Evolutionary conservation across 2,888 invertebrate species (phyloP).

Genomic region (Amblyteles armatorius): DNA sequence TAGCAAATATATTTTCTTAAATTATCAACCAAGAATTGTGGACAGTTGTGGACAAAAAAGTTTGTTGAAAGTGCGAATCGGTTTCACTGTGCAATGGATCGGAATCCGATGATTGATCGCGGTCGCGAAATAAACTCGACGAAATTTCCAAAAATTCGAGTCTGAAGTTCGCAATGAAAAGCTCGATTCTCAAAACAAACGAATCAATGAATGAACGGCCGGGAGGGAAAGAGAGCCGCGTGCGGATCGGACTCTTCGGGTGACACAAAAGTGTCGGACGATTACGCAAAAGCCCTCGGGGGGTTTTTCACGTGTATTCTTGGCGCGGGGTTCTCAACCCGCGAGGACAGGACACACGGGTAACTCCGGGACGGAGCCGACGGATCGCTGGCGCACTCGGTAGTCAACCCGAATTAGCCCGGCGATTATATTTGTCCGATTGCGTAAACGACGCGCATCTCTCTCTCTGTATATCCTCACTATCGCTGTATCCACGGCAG

Average conservation of each 20-base stretch:
- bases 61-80: too few species aligned
- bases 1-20: too few species aligned
- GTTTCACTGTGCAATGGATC: too few species aligned
- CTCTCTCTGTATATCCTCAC: conserved; percentile 17
- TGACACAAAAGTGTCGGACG: conserved; percentile 47
- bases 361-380: conserved; percentile 14
- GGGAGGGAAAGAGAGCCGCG: background rate
- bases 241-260: conserved; percentile 57
- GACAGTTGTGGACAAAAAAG: too few species aligned
- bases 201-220: conserved; percentile 15
- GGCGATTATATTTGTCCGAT: conserved; percentile 60
- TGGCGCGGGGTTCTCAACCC: conserved; percentile 60
- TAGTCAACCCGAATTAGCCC: conserved; percentile 58
- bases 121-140: too few species aligned
- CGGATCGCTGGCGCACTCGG: conserved; percentile 35
- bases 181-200: conserved; percentile 12
- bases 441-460: conserved; percentile 53
- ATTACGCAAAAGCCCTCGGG: conserved; percentile 58
- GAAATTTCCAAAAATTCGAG: background rate
- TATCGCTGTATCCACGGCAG: background rate
- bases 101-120: background rate
- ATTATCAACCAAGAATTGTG: too few species aligned
- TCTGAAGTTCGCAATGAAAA: background rate
- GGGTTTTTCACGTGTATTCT: conserved; percentile 51
- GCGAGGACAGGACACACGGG: conserved; percentile 17